Conservation (phyloP, 2,113 vertebrate species). For the Pontoporia blainvillei region DNA sequence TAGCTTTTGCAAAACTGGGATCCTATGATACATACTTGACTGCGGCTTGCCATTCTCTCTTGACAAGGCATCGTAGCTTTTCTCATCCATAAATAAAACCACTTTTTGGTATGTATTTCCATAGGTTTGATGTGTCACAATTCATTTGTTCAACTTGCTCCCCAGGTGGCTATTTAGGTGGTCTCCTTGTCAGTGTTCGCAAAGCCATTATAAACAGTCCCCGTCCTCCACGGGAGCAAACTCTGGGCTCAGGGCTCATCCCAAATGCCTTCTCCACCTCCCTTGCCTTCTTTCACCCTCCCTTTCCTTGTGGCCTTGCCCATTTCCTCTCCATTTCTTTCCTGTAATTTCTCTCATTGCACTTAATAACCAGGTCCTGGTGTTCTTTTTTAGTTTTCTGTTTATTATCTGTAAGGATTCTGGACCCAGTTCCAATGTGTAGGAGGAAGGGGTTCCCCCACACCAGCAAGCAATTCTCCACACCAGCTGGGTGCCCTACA, state of each 20-base stretch:
- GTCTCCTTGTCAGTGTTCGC: not conserved
- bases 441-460: too few species aligned
- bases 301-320: not conserved
- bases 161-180: too few species aligned
- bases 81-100: not conserved
- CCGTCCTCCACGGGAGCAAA: not conserved
- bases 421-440: not conserved
- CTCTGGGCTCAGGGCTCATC: not conserved
- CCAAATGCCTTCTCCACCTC: not conserved
- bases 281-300: not conserved
- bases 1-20: not conserved
- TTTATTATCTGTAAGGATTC: not conserved
- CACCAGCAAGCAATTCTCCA: not conserved
- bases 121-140: not conserved
- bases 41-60: not conserved
- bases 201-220: not conserved
- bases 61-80: not conserved
- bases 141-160: not conserved
- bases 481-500: not conserved
- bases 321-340: not conserved
- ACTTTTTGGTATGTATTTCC: not conserved
- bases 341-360: not conserved
- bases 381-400: not conserved
- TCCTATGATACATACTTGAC: not conserved
- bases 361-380: not conserved